Base-by-base conservation (phyloP, 2,888 invertebrate genomes). In the Clusia tigrina region DNA sequence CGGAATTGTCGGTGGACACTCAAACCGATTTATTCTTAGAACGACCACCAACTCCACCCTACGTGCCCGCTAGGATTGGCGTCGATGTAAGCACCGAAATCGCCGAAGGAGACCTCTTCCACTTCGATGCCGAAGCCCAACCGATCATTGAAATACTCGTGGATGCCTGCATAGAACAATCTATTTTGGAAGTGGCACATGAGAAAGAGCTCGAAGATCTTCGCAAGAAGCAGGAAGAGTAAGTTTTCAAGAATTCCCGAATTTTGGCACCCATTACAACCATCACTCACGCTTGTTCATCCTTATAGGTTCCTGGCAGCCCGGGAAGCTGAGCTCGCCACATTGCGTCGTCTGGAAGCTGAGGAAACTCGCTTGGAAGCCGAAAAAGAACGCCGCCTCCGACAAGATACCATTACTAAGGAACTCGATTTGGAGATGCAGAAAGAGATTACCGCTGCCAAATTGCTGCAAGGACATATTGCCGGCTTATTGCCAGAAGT, bases 51-150 rank as follows among this genome's bases (percentile, higher is more conserved):
- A 91, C 93, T 58, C 95, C 95, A 1, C 84, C 88, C 42, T 93
- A 91, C 83, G 87, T 91, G 69, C 91, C 94, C 6, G 90, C 89
- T 63, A 93, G 92, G 84, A 89, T 89, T 67, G 96, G 95, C 24
- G 86, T 90, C 58, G 94, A 95, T 83, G 90, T 86, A 5, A 86
- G 85, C 76, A 97, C 97, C 51, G 95, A 97, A 86, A 95, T 97
- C 69, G 89, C 89, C 74, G 93, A 94, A 1, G 95, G 94, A 60
- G 96, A 97, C 81, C 93, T 97, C 62, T 96, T 95, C 85, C 93
- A 96, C 85, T 97, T 95, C 85, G 95, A 96, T 83, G 85, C 89
- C 77, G 96, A 96, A 84, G 95, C 96, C 59, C 90, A 92, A 81
- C 95, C 96, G 1, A 90, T 96, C 68, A 86, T 96, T 67, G 95